Base-by-base conservation (phyloP, 2,888 invertebrate species). In the Iselma pallidipennis region DNA sequence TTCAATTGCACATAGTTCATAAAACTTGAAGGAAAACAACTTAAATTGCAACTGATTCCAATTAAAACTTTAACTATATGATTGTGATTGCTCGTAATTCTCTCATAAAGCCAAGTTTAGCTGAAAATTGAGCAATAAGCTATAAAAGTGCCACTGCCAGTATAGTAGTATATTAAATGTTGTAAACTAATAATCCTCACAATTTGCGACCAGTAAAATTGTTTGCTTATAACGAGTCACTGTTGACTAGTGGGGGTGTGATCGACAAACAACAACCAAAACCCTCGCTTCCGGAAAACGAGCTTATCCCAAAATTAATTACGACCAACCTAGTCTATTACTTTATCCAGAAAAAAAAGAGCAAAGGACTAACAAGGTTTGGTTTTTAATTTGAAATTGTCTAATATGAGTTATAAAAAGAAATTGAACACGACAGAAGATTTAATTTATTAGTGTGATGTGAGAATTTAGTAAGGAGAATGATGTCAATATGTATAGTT, bases 191-290 rank as follows among this genome's bases (percentile, higher is more conserved):
- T 69, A 67, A 69, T 69, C 65, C 63, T 28, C 37, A 61, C 66
- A 63, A 66, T 69, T 67, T 66, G 65, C 57, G 67, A 63, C 59
- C 33, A 59, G 37, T 37, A 16, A 16, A 37, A 37, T 63, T 69
- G 69, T 69, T 69, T 69, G 67, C 65, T 59, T 65, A 63, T 64
- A 67, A 63, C 69, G 69, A 67, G 60, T 64, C 69, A 69, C 59
- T 70, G 71, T 70, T 70, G 70, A 70, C 66, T 59, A 65, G 37
- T 19, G 65, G 62, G 71, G 71, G 71, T 66, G 71, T 66, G 71
- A 66, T 66, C 59, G 67, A 65, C 67, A 69, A 71, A 70, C 66
- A 71, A 31, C 14, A 33, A n/a, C n/a, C 16, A 49, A 49, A 49
- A 37, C 56, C 26, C 57, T 19, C 45, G 51, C 19, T 60, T 59